phyloP scores from a whole-genome alignment of 2,888 invertebrate species.

The Agrochola lota region DNA sequence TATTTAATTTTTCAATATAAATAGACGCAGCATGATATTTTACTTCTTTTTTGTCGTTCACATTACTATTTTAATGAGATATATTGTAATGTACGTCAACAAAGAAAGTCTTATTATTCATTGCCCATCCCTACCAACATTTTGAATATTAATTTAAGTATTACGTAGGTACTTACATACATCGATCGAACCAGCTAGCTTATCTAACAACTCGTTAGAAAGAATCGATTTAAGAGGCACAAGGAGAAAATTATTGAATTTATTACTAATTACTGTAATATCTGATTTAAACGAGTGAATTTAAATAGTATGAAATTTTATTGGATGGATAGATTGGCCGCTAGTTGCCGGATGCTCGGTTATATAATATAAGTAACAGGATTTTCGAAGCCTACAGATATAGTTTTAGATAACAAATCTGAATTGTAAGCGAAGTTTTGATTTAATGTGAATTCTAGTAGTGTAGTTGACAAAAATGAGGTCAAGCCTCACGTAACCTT shows the following conservation, averaged over 20 bases:
- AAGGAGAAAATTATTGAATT: slow-evolving; percentile 63
- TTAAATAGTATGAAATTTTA: slow-evolving; percentile 68
- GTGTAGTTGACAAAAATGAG: neutral
- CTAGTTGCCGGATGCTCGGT: slow-evolving; percentile 52
- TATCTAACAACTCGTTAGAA: slow-evolving; percentile 68
- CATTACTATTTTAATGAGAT: slow-evolving; percentile 6
- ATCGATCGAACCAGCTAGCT: slow-evolving; percentile 48
- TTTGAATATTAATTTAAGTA: slow-evolving; percentile 16
- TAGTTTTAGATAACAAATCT: slow-evolving; percentile 17
- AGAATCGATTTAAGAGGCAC: slow-evolving; percentile 55
- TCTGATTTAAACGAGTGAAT: slow-evolving; percentile 66
- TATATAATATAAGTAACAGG: slow-evolving; percentile 63
- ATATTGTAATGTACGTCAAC: slow-evolving; percentile 17
- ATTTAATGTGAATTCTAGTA: neutral
- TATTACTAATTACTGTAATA: slow-evolving; percentile 70
- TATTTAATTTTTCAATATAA: slow-evolving; percentile 2
- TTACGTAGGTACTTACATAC: slow-evolving; percentile 27
- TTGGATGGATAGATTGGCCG: slow-evolving; percentile 51
- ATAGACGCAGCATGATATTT: neutral
- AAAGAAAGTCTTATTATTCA: slow-evolving; percentile 31
- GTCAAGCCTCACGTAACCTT: neutral
- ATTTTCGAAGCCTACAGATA: slow-evolving; percentile 48
- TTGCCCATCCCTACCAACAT: no score
- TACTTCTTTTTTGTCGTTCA: neutral
- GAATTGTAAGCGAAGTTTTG: neutral